A percentile compares a stretch with the other conserved stretches of the same genome.
Evolutionary conservation across 64 coral and sea anemone species (phyloP).

Genomic region (Porites lutea): DNA sequence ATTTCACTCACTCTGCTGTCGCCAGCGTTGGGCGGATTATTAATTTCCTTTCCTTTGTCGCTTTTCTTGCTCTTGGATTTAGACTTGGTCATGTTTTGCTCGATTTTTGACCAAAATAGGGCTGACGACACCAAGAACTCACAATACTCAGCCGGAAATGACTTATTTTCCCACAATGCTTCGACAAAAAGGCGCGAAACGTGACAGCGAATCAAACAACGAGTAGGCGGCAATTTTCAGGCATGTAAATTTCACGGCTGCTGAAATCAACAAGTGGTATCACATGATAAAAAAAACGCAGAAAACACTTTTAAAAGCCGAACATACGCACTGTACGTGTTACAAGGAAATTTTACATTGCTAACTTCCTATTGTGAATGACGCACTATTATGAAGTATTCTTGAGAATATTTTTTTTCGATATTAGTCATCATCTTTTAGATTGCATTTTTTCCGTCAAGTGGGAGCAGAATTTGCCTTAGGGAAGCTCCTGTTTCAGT

Average conservation of each 20-base stretch:
- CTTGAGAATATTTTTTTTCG: constrained; percentile 2
- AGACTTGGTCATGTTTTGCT: constrained; percentile 80
- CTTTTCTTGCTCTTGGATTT: constrained; percentile 92
- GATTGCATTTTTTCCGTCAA: constrained; percentile 21
- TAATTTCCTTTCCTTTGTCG: constrained; percentile 82
- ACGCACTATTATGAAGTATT: constrained; percentile 19
- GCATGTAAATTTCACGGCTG: constrained; percentile 48
- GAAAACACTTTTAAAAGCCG: too few species aligned
- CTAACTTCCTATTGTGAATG: constrained; percentile 34
- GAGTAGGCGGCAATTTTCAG: background rate
- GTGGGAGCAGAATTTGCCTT: constrained; percentile 29
- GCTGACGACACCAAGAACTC: background rate
- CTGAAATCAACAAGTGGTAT: constrained; percentile 5
- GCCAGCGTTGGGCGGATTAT: constrained; percentile 3
- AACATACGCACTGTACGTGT: background rate
- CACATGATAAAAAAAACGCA: constrained; percentile 2
- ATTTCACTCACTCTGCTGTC: constrained; percentile 72
- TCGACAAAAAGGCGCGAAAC: constrained; percentile 48
- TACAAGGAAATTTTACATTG: constrained; percentile 29
- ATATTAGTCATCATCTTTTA: constrained; percentile 22
- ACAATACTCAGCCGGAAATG: constrained; percentile 11
- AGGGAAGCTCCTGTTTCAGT: constrained; percentile 33
- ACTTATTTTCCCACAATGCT: constrained; percentile 50
- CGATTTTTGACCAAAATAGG: constrained; percentile 1
- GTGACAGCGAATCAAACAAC: constrained; percentile 52